Evolutionary conservation across 2,888 invertebrate species (phyloP).

Genomic region (Dasysyrphus albostriatus): DNA sequence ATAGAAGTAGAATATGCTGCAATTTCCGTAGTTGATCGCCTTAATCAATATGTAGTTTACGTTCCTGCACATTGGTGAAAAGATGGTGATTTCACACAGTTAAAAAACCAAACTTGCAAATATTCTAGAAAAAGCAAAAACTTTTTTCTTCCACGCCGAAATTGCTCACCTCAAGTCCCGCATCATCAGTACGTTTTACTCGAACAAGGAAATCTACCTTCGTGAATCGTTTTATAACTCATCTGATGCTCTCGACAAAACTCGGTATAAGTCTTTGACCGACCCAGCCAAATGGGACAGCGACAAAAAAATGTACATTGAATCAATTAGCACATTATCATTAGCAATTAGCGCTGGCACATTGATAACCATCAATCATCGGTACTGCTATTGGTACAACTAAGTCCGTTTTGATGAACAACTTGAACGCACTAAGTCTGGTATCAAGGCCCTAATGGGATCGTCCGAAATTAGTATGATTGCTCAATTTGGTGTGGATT

Average conservation of each 20-base stretch:
- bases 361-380: slow-evolving; percentile 94
- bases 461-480: slow-evolving; percentile 99
- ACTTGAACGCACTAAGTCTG: slow-evolving; percentile 98
- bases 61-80: no score
- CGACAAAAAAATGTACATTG: slow-evolving; percentile 97
- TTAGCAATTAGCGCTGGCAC: slow-evolving; percentile 97
- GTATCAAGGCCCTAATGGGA: slow-evolving; percentile 99
- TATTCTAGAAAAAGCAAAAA: slow-evolving; percentile 95
- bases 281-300: slow-evolving; percentile 95
- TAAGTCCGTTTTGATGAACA: slow-evolving; percentile 98
- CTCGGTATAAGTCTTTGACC: slow-evolving; percentile 97
- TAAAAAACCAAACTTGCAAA: slow-evolving; percentile 78
- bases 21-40: no score
- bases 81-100: slow-evolving; percentile 25
- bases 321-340: no score
- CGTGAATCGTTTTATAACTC: slow-evolving; percentile 98
- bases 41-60: no score
- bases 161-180: slow-evolving; percentile 99
- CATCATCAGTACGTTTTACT: slow-evolving; percentile 99
- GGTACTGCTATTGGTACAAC: slow-evolving; percentile 99
- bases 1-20: no score
- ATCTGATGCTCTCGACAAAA: slow-evolving; percentile 94
- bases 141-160: slow-evolving; percentile 99
- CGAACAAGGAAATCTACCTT: slow-evolving; percentile 99
- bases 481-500: slow-evolving; percentile 99